Evolutionary conservation across 2,113 vertebrate genomes (phyloP).

Genomic region (Thymallus thymallus): DNA sequence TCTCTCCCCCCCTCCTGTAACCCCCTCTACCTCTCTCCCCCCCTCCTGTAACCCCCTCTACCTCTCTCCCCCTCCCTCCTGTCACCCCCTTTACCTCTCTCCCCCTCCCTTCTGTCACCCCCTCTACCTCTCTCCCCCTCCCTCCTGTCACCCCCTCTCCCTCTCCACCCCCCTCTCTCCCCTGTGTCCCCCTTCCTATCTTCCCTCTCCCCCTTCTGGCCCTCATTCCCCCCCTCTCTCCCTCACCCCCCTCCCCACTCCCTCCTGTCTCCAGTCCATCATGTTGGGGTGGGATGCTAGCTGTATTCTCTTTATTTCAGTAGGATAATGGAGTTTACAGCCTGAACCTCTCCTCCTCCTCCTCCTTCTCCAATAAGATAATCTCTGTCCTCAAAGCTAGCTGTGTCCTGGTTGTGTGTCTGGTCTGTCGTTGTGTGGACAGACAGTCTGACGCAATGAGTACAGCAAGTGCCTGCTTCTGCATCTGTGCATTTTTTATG

Average conservation of each 20-base stretch:
- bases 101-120: too few species aligned
- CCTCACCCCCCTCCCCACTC: too few species aligned
- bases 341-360: constrained; percentile 37
- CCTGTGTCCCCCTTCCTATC: constrained; percentile 21
- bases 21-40: too few species aligned
- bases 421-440: constrained; percentile 22
- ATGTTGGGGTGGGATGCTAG: constrained; percentile 37
- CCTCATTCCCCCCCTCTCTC: too few species aligned
- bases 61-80: too few species aligned
- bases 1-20: background rate
- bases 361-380: constrained; percentile 60
- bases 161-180: too few species aligned
- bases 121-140: too few species aligned
- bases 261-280: background rate
- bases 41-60: too few species aligned
- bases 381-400: constrained; percentile 51
- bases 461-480: too few species aligned
- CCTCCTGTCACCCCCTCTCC: constrained; percentile 5
- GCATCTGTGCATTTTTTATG: background rate
- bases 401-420: constrained; percentile 28
- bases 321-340: constrained; percentile 68
- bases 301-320: constrained; percentile 70
- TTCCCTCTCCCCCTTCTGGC: constrained; percentile 16
- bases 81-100: too few species aligned
- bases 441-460: too few species aligned